Conservation (phyloP, 2,888 invertebrate species). For the Aproaerema taeniolella region DNA sequence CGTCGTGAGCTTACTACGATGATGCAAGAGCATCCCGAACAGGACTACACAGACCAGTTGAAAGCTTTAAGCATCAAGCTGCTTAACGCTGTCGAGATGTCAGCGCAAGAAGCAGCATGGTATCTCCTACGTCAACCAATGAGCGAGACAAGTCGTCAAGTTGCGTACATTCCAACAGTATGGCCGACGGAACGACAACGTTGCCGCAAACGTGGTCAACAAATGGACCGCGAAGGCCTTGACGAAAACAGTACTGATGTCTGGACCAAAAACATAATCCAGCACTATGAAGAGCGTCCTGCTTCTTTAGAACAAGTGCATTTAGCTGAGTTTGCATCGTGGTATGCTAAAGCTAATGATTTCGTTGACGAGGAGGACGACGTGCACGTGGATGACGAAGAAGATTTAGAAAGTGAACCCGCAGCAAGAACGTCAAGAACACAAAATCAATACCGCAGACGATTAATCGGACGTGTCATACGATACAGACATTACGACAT, state of each 20-base stretch:
- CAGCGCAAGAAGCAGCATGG: constrained; percentile 55
- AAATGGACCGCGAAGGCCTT: constrained; percentile 30
- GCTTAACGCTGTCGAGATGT: constrained; percentile 44
- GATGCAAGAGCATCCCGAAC: too few relatives aligned
- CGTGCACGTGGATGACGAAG: constrained; percentile 30
- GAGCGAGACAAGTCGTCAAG: constrained; percentile 31
- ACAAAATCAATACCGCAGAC: constrained; percentile 29
- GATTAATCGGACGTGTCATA: constrained; percentile 29
- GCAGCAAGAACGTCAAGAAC: constrained; percentile 23
- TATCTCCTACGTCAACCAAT: constrained; percentile 50
- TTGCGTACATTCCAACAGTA: too few relatives aligned
- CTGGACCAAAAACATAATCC: too few relatives aligned
- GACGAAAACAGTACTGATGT: constrained; percentile 28
- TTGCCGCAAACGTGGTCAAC: constrained; percentile 26
- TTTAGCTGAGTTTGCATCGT: constrained; percentile 32
- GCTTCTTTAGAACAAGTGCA: constrained; percentile 22
- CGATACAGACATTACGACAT: constrained; percentile 43
- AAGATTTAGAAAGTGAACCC: constrained; percentile 26
- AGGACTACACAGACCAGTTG: too few relatives aligned
- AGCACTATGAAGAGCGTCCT: constrained; percentile 32
- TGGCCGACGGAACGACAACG: constrained; percentile 40
- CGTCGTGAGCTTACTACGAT: too few relatives aligned
- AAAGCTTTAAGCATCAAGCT: too few relatives aligned
- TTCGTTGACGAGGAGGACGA: constrained; percentile 34
- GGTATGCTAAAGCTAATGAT: constrained; percentile 31